Evolutionary conservation across 1,140 invertebrate genomes (phyloP), one percentile per base, ranked within the genome.

Genomic region (Atopsyche davidsoni): DNA sequence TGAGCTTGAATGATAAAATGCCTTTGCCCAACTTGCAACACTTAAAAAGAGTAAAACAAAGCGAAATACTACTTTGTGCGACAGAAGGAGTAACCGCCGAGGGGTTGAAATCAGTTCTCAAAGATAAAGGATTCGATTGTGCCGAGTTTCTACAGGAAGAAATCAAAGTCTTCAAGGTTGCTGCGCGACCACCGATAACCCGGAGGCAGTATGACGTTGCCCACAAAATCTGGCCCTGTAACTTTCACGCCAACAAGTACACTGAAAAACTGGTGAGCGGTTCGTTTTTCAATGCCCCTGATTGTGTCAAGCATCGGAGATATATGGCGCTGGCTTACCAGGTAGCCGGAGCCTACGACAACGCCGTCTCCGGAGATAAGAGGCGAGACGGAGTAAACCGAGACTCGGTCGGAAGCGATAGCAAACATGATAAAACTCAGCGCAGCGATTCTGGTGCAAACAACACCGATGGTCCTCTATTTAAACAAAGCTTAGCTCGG

Each of bases 241-340:
- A 88, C 64, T 95, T 94, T 72, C 84, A 89, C 75, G 84, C 79
- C 35, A 83, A 89, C 62, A 76, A 77, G 53, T 79, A 79, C 58
- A 62, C 83, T 2, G 87, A 91, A 63, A 78, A 73, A 39, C 57
- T 87, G 31, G 59, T 78, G 0, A 70, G 73, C 36, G 79, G 80
- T 3, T 71, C 74, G 1, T 72, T 84, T 46, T 93, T 94, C 63
- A 67, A 64, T 11, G 40, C 60, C 0, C 57, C 66, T 2, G 79
- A 91, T 54, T 50, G 83, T 0, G 44, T 68, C 1, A 62, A 63
- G 9, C 83, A 92, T 57, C 73, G 75, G 39, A 60, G 66, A 24
- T 78, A 78, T 60, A 85, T 90, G 79, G 61, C 62, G 13, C 55
- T 81, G 2, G 79, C 78, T 9, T 70, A 86, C 41, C 69, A 80